These are phyloP conservation scores for Hesperia comma DNA, from an alignment of 2,888 invertebrate species.

Conservation along the genomic window DNA sequence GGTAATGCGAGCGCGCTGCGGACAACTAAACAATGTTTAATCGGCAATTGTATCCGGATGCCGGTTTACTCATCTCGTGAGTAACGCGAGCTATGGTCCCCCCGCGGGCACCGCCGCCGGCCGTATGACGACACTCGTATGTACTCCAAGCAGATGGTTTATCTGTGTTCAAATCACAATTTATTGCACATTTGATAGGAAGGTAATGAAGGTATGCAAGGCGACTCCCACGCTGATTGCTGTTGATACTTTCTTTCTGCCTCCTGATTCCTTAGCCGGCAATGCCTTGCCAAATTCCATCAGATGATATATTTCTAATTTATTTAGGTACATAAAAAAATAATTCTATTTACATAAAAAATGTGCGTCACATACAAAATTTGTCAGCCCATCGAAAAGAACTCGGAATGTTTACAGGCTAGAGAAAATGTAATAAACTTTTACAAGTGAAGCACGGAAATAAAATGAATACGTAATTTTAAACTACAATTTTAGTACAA, in stretches of 20 bases:
- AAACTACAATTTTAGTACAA: constrained; percentile 11
- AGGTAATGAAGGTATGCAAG: neutral
- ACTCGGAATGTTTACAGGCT: neutral
- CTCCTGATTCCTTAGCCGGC: no score
- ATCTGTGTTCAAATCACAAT: constrained; percentile 2
- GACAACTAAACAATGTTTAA: constrained; percentile 42
- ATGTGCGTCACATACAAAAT: no score
- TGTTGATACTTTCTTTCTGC: no score
- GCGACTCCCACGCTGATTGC: no score
- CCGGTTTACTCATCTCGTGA: constrained; percentile 43
- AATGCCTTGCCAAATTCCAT: no score
- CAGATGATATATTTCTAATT: no score
- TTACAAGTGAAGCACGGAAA: neutral
- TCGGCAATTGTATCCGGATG: constrained; percentile 48
- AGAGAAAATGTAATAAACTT: neutral
- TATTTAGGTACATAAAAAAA: no score
- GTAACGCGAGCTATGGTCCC: constrained; percentile 10
- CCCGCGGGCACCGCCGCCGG: neutral
- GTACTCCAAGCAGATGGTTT: neutral
- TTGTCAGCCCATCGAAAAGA: neutral
- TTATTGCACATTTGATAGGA: neutral
- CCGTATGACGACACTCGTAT: constrained; percentile 4
- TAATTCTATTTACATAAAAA: no score
- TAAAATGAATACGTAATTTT: neutral
- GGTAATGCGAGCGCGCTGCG: constrained; percentile 20